Evolutionary conservation across 2,888 invertebrate species (phyloP).

Genomic region (Trachelus troglodyta): DNA sequence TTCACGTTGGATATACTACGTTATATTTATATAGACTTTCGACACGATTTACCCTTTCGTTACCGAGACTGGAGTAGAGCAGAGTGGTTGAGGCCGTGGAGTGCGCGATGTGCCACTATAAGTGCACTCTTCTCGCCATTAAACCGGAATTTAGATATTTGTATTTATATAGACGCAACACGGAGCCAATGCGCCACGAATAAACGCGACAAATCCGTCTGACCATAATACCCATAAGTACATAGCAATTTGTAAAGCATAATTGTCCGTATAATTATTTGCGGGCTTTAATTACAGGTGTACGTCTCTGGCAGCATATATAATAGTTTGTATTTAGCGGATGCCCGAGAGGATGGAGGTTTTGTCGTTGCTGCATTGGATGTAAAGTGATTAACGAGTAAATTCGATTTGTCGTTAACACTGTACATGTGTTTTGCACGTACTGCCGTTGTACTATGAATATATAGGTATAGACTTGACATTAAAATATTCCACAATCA

Average conservation of each 20-base stretch:
- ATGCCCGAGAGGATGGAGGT: neutral
- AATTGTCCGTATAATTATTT: conserved; percentile 10
- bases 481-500: too few species aligned
- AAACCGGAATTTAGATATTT: neutral
- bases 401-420: neutral
- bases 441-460: too few species aligned
- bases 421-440: neutral
- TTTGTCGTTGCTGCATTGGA: neutral
- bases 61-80: neutral
- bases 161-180: neutral
- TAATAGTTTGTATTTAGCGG: neutral
- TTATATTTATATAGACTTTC: neutral
- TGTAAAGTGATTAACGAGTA: neutral
- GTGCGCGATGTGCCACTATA: neutral
- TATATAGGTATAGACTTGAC: too few species aligned
- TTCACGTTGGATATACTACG: neutral
- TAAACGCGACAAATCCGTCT: neutral
- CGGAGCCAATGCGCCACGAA: neutral
- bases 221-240: conserved; percentile 1
- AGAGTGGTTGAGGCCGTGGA: neutral
- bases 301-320: neutral
- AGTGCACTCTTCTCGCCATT: neutral
- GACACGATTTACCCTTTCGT: neutral
- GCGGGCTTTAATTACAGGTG: conserved; percentile 5
- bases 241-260: conserved; percentile 9